Base-by-base conservation (phyloP, 2,888 invertebrate species). In the Brachyopa scutellaris region DNA sequence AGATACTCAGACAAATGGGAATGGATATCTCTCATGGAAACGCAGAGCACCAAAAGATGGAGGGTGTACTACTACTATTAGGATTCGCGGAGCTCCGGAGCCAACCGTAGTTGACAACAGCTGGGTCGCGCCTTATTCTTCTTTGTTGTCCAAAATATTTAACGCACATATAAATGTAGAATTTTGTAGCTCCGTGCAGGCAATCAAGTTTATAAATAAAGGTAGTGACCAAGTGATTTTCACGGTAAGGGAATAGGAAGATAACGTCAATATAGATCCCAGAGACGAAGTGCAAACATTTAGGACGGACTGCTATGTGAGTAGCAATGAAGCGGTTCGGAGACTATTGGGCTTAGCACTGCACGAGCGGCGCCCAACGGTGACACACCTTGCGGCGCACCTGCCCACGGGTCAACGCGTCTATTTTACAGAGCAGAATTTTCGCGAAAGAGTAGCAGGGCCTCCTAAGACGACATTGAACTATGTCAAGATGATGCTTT, bases 241-340 rank as follows among this genome's bases (percentile, higher is more conserved):
- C 31, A 31, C 31, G 31, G 31, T 31, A 9, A 31, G 31, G 8
- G 9, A 31, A 31, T 8, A 31, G 9, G 8, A n/a, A 31, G 31
- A n/a, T 1, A n/a, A 9, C 31, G 29, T 29, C 29, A 31, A 31
- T 31, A 31, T 31, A 31, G 31, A 31, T 31, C 31, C 31, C 31
- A 31, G 9, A 31, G 31, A 31, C 31, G 31, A 31, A 31, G 31
- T 31, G 31, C 31, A 31, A 8, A 31, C 9, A 9, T 31, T 31
- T 31, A 31, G 9, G 8, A 9, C 6, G 8, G 31, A n/a, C 9
- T n/a, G 31, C 31, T 31, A 53, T 29, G 40, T 53, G 1, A 66
- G 51, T 9, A 53, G 53, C 7, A 53, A 53, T 9, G 66, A 66
- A 66, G 40, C 26, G n/a, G n/a, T n/a, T n/a, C n/a, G n/a, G n/a